phyloP scores from a whole-genome alignment of 2,888 invertebrate species.

The Calephelis perditalis region DNA sequence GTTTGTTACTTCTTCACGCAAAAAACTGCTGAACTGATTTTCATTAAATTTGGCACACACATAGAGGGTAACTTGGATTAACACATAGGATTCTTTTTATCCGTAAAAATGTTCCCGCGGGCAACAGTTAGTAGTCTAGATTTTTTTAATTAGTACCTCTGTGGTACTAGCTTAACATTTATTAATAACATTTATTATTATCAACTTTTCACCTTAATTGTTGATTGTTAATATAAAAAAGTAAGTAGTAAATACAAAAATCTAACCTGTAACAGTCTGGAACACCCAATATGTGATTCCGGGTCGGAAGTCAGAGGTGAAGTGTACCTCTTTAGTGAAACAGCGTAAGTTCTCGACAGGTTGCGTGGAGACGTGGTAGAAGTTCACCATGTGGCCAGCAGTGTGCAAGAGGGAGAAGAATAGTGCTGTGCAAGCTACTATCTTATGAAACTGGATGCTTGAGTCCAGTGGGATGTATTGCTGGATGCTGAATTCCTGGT shows the following conservation, averaged over 20 bases:
- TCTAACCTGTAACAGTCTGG: slow-evolving; percentile 92
- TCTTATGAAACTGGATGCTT: slow-evolving; percentile 98
- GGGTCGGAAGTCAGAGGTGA: slow-evolving; percentile 95
- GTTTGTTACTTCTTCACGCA: no score
- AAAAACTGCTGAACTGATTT: no score
- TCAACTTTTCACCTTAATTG: no score
- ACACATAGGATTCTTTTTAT: no score
- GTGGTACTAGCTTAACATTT: no score
- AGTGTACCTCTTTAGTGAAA: slow-evolving; percentile 94
- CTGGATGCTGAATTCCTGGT: slow-evolving; percentile 90
- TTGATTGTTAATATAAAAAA: no score
- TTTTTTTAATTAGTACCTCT: no score
- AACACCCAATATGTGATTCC: slow-evolving; percentile 97
- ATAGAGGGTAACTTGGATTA: no score
- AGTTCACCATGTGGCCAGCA: slow-evolving; percentile 96
- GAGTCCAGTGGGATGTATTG: slow-evolving; percentile 96
- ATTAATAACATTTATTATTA: no score
- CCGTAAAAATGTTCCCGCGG: no score
- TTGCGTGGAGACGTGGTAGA: slow-evolving; percentile 97
- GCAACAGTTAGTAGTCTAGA: no score
- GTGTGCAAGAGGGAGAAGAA: slow-evolving; percentile 96
- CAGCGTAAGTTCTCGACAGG: slow-evolving; percentile 94
- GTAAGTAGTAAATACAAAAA: not conserved
- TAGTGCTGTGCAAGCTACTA: slow-evolving; percentile 95
- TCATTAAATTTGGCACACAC: no score